Percentiles rank a stretch among this genome's conserved stretches.
phyloP scores from a whole-genome alignment of 2,797 vertebrate species.

The Ptychadena robeensis region DNA sequence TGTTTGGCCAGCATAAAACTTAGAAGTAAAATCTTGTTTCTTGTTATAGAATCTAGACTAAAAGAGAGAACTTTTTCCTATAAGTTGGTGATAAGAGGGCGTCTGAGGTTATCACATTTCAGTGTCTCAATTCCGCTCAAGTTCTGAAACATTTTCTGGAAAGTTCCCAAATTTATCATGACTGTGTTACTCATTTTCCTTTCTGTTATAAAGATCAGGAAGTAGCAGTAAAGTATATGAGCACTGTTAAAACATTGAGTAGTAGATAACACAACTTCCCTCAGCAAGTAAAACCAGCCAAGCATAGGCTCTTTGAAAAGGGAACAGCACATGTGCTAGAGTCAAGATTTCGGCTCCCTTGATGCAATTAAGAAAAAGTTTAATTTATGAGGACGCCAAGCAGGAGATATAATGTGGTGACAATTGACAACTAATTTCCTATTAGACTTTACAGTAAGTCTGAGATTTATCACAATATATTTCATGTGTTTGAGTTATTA shows the following conservation, averaged over 20 bases:
- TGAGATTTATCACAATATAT: background rate
- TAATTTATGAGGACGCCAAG: background rate
- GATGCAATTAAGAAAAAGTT: background rate
- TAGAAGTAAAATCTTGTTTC: background rate
- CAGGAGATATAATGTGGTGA: background rate
- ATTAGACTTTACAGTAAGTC: background rate
- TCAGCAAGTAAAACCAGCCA: background rate
- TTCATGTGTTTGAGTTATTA: background rate
- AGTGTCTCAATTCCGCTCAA: too few species aligned
- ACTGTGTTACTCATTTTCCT: constrained; percentile 2
- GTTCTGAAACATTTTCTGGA: background rate
- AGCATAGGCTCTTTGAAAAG: background rate
- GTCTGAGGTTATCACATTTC: background rate
- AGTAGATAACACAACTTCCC: background rate
- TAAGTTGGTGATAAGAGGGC: background rate
- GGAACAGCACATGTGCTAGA: background rate
- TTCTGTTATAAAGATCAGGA: constrained; percentile 4
- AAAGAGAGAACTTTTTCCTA: background rate
- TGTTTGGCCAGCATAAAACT: background rate
- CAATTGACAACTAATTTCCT: background rate
- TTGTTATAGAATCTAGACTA: background rate
- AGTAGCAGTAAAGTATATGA: background rate
- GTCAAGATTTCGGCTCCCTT: background rate
- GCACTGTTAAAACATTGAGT: background rate
- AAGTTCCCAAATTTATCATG: background rate